phyloP scores from a whole-genome alignment of 1,140 invertebrate species.

The Artemia franciscana region DNA sequence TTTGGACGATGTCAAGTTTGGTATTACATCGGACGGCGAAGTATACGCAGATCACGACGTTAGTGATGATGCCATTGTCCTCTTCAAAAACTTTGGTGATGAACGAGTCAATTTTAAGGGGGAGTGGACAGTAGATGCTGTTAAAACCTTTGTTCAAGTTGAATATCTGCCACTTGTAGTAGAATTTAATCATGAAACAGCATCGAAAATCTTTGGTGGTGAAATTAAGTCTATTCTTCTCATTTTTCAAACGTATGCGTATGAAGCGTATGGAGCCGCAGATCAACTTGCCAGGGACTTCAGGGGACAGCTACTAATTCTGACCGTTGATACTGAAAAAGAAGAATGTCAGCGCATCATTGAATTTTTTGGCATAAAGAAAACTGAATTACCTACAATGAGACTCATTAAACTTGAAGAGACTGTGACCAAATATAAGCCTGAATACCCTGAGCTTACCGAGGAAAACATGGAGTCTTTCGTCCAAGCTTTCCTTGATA shows the following conservation, averaged over 20 bases:
- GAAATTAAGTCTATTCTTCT: constrained; percentile 89
- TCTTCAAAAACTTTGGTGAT: constrained; percentile 96
- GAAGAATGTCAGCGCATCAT: constrained; percentile 89
- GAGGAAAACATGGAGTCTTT: constrained; percentile 56
- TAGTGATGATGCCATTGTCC: constrained; percentile 42
- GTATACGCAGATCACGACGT: constrained; percentile 49
- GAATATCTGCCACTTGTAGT: constrained; percentile 78
- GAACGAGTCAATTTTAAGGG: constrained; percentile 51
- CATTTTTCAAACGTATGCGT: constrained; percentile 68
- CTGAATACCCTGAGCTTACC: constrained; percentile 46
- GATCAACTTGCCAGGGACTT: constrained; percentile 62
- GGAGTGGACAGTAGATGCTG: constrained; percentile 34
- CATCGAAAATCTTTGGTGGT: constrained; percentile 88
- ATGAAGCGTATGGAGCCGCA: constrained; percentile 42
- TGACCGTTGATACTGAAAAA: constrained; percentile 82
- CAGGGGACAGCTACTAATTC: constrained; percentile 69
- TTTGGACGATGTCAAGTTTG: constrained; percentile 75
- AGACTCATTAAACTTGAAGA: constrained; percentile 83
- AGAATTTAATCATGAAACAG: constrained; percentile 94
- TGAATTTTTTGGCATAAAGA: constrained; percentile 97
- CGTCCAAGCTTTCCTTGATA: constrained; percentile 63
- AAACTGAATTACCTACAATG: constrained; percentile 69
- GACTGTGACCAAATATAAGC: constrained; percentile 97
- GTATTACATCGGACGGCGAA: constrained; percentile 47
- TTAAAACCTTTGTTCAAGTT: constrained; percentile 61